A percentile compares a stretch with the other conserved stretches of the same genome.
Evolutionary conservation across 2,888 invertebrate genomes (phyloP).

Genomic region (Ethmia dodecea): DNA sequence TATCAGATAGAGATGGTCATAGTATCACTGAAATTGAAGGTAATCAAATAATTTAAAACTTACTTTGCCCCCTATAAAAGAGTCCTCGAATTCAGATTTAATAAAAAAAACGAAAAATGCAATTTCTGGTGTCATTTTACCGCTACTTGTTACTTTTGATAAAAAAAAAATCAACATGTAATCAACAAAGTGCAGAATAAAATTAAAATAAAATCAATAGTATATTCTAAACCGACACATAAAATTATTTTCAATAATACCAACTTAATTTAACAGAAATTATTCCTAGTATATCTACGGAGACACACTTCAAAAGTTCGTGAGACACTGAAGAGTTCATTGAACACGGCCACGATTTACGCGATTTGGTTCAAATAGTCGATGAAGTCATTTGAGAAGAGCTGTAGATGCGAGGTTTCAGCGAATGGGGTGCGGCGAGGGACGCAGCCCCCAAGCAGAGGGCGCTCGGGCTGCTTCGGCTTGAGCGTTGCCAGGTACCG

Average conservation of each 20-base stretch:
- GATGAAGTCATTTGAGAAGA: conserved; percentile 80
- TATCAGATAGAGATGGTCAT: conserved; percentile 66
- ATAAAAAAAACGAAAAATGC: conserved; percentile 62
- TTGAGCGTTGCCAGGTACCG: conserved; percentile 62
- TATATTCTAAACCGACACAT: conserved; percentile 71
- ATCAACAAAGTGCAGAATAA: conserved; percentile 74
- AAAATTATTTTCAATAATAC: conserved; percentile 75
- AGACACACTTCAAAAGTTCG: conserved; percentile 37
- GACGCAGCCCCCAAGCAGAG: conserved; percentile 40
- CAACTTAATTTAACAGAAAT: conserved; percentile 76
- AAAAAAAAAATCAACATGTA: conserved; percentile 72
- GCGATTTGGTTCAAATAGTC: conserved; percentile 80
- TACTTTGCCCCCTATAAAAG: conserved; percentile 51
- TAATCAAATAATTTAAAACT: conserved; percentile 62
- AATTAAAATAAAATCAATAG: conserved; percentile 75
- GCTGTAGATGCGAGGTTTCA: conserved; percentile 68
- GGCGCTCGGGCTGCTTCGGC: conserved; percentile 43
- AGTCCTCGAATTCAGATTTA: conserved; percentile 45
- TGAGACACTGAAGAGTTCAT: conserved; percentile 39
- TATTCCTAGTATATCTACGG: conserved; percentile 49
- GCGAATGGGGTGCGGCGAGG: conserved; percentile 38
- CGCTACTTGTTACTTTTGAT: conserved; percentile 56
- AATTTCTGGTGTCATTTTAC: conserved; percentile 66
- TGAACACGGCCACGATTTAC: conserved; percentile 41
- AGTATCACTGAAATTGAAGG: conserved; percentile 69